A percentile compares a stretch with the other conserved stretches of the same genome.
Evolutionary conservation across 2,888 invertebrate genomes (phyloP).

Genomic region (Agonopterix subpropinquella): DNA sequence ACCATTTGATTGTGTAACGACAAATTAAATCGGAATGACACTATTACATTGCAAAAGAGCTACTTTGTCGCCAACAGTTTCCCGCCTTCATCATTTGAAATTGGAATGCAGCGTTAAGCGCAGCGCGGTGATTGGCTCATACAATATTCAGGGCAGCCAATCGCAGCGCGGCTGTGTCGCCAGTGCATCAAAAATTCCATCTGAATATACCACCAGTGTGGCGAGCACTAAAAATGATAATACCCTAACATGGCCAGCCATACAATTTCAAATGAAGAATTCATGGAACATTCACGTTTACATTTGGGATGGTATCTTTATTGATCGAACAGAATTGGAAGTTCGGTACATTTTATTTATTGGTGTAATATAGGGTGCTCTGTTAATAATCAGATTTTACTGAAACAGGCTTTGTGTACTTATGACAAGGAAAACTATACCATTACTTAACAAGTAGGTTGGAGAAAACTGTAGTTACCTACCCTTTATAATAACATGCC

Average conservation of each 20-base stretch:
- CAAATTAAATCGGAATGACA: conserved; percentile 47
- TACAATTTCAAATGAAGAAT: conserved; percentile 74
- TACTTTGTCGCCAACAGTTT: conserved; percentile 56
- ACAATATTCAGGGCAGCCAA: conserved; percentile 73
- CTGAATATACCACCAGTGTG: conserved; percentile 70
- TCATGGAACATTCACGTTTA: conserved; percentile 65
- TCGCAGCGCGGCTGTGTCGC: conserved; percentile 70
- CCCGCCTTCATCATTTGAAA: conserved; percentile 71
- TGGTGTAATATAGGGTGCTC: conserved; percentile 31
- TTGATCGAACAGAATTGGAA: conserved; percentile 58
- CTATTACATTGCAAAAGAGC: conserved; percentile 54
- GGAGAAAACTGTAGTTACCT: too few species aligned
- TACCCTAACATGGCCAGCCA: conserved; percentile 68
- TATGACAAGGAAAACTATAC: too few species aligned
- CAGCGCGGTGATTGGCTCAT: conserved; percentile 72
- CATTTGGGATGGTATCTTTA: conserved; percentile 67
- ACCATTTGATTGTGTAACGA: conserved; percentile 50
- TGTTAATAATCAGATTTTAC: not conserved
- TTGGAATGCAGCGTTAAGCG: conserved; percentile 73
- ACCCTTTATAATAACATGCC: too few species aligned
- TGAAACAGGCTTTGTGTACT: too few species aligned
- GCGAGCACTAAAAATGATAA: conserved; percentile 76
- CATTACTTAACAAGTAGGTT: too few species aligned
- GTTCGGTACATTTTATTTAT: conserved; percentile 62
- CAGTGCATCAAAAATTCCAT: conserved; percentile 77